These are phyloP conservation scores for Eristalis pertinax DNA, from an alignment of 2,888 invertebrate genomes.

Conservation along the genomic window DNA sequence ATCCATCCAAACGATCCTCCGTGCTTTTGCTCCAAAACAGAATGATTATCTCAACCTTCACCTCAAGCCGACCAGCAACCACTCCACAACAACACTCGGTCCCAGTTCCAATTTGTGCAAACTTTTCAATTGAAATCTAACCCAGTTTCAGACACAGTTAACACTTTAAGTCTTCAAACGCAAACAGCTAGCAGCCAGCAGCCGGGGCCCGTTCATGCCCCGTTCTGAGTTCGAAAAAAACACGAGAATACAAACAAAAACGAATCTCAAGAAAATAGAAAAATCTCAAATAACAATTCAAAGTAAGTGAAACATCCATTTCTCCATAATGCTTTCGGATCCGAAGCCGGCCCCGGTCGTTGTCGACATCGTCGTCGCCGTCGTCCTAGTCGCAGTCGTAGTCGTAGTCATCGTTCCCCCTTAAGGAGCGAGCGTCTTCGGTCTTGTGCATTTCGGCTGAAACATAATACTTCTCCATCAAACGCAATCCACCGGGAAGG, in stretches of 20 bases:
- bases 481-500: conserved; percentile 48
- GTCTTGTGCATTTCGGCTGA: conserved; percentile 61
- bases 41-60: neutral
- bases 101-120: neutral
- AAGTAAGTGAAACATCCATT: conserved; percentile 60
- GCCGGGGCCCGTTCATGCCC: neutral
- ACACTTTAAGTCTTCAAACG: conserved; percentile 24
- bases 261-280: conserved; percentile 1
- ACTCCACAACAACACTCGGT: neutral
- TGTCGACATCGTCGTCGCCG: neutral
- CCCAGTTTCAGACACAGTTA: conserved; percentile 26
- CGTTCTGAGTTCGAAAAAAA: conserved; percentile 12
- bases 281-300: conserved; percentile 56
- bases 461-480: conserved; percentile 62
- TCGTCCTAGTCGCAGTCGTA: neutral
- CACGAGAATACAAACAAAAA: conserved; percentile 16
- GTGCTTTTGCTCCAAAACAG: neutral
- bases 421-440: conserved; percentile 3
- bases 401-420: neutral
- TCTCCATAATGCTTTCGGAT: conserved; percentile 41
- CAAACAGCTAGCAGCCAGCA: conserved; percentile 13
- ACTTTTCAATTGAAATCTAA: conserved; percentile 17
- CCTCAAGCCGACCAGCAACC: neutral
- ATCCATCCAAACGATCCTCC: neutral
- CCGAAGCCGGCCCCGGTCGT: conserved; percentile 14